Percentiles rank a stretch among this genome's conserved stretches.
Conservation (phyloP, 2,888 invertebrate species). For the Drosophila subquinaria region DNA sequence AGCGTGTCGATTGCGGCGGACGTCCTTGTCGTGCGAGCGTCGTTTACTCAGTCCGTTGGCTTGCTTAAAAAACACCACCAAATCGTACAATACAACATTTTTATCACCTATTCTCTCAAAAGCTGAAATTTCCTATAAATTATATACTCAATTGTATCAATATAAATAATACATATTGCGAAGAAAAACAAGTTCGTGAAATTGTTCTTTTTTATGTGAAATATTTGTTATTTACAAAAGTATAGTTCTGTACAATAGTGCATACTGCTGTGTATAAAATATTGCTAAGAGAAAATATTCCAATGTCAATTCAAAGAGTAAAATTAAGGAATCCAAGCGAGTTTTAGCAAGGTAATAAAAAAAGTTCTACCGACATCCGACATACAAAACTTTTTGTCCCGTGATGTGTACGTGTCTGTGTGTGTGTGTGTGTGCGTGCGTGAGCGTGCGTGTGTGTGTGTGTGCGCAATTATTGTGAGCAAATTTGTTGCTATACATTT, state of each 20-base stretch:
- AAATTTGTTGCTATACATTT: not conserved
- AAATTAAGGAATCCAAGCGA: not conserved
- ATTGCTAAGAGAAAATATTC: too few relatives aligned
- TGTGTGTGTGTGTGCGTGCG: not conserved
- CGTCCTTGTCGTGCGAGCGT: conserved; percentile 68
- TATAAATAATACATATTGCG: not conserved
- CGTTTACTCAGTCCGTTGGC: conserved; percentile 2
- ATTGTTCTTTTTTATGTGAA: not conserved
- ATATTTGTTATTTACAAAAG: not conserved
- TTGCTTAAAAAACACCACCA: not conserved
- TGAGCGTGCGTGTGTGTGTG: too few relatives aligned
- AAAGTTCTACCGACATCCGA: not conserved
- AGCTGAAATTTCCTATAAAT: not conserved
- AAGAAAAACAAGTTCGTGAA: not conserved
- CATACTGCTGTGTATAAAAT: too few relatives aligned
- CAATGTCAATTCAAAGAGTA: not conserved
- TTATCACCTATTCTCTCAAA: not conserved
- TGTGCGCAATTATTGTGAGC: not conserved
- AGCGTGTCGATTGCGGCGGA: conserved; percentile 61
- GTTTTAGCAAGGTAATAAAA: not conserved
- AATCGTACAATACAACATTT: not conserved
- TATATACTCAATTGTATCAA: not conserved
- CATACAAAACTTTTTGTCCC: too few relatives aligned
- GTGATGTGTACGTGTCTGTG: too few relatives aligned
- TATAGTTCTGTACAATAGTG: too few relatives aligned